Percentiles rank a stretch among this genome's conserved stretches.
Conservation (phyloP, 1,140 invertebrate genomes). For the Scaptomyza graminum region DNA sequence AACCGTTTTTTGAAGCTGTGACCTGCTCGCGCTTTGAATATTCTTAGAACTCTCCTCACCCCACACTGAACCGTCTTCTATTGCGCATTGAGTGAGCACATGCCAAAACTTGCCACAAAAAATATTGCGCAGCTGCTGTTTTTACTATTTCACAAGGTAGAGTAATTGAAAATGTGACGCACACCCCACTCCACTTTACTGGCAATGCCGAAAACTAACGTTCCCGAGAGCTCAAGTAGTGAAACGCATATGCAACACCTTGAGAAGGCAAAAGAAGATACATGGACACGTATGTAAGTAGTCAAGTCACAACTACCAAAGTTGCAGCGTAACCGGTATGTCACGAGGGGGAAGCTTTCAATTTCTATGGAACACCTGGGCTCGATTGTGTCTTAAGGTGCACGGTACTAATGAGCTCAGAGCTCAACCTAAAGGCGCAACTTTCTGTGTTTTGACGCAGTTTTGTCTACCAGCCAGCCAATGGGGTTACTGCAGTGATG, state of each 20-base stretch:
- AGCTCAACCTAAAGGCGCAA: constrained; percentile 36
- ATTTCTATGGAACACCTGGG: constrained; percentile 73
- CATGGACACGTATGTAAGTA: constrained; percentile 16
- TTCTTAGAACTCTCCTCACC: constrained; percentile 10
- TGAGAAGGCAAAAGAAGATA: constrained; percentile 32
- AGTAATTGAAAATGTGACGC: constrained; percentile 48
- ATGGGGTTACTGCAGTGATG: constrained; percentile 7
- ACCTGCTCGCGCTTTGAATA: constrained; percentile 8
- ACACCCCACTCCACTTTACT: constrained; percentile 3
- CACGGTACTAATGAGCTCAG: constrained; percentile 49
- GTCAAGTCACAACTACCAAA: constrained; percentile 24
- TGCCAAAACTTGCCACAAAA: constrained; percentile 63
- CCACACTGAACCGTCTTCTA: constrained; percentile 1
- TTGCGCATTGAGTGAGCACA: constrained; percentile 58
- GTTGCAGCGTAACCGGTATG: constrained; percentile 38
- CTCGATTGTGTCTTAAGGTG: constrained; percentile 61
- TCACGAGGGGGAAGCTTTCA: constrained; percentile 69
- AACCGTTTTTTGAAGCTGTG: constrained; percentile 1
- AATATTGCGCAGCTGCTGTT: constrained; percentile 64
- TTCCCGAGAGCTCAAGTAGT: constrained; percentile 11
- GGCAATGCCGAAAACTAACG: constrained; percentile 25
- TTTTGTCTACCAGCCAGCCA: constrained; percentile 58
- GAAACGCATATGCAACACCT: constrained; percentile 60
- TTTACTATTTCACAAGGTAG: constrained; percentile 46
- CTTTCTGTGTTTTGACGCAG: constrained; percentile 75